Conservation (phyloP, 2,797 vertebrate species). For the Harpagifer antarcticus region DNA sequence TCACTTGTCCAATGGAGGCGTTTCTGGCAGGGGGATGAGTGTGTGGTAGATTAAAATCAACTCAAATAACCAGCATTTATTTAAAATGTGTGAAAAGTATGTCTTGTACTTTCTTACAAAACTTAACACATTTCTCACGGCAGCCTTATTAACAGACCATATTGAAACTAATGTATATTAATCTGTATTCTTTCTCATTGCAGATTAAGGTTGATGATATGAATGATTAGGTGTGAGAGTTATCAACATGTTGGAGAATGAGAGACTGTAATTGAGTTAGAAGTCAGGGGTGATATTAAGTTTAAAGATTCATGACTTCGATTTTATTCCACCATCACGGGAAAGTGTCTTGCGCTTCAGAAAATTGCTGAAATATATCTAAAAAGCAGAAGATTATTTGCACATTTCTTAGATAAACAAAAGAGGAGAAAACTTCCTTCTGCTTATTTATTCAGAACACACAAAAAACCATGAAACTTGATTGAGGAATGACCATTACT, state of each 20-base stretch:
- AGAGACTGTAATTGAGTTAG: neutral
- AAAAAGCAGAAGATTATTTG: neutral
- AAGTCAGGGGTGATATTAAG: neutral
- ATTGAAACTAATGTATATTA: neutral
- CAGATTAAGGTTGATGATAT: neutral
- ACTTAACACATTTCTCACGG: neutral
- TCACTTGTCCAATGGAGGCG: too few species aligned
- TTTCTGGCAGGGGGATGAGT: too few species aligned
- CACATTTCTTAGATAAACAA: neutral
- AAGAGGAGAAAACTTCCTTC: neutral
- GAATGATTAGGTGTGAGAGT: neutral
- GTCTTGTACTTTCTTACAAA: neutral
- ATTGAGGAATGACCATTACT: neutral
- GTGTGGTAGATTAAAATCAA: too few species aligned
- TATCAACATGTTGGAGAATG: conserved; percentile 12
- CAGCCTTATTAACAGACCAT: neutral
- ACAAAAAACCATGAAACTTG: neutral
- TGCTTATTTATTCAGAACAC: neutral
- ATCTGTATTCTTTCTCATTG: neutral
- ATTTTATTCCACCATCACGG: neutral
- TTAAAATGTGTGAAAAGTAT: neutral
- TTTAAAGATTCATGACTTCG: neutral
- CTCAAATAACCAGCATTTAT: neutral
- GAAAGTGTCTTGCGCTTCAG: neutral
- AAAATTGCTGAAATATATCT: neutral